Percentiles rank a stretch among this genome's conserved stretches.
Evolutionary conservation across 1,140 invertebrate species (phyloP).

Genomic region (Danaus melanippus): DNA sequence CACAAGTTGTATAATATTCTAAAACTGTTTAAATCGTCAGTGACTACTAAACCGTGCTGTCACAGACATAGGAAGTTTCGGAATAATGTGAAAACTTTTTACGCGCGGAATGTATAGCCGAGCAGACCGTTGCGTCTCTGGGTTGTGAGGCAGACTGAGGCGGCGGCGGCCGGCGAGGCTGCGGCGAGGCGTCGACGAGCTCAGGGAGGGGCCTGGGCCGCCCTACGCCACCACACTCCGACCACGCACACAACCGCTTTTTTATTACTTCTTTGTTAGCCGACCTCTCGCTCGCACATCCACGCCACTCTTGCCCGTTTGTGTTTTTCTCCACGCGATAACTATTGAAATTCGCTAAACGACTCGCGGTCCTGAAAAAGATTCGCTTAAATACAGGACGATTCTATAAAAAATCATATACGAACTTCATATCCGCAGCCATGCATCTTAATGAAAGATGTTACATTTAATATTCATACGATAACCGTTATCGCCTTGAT

Average conservation of each 20-base stretch:
- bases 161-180: conserved; percentile 34
- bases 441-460: too few species aligned
- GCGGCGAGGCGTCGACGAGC: conserved; percentile 45
- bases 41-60: conserved; percentile 18
- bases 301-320: conserved; percentile 29
- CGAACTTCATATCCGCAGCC: too few species aligned
- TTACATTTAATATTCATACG: too few species aligned
- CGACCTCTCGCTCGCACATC: conserved; percentile 45
- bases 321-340: conserved; percentile 68
- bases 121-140: conserved; percentile 51
- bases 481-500: too few species aligned
- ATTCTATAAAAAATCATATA: too few species aligned
- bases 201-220: conserved; percentile 66
- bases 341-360: conserved; percentile 72
- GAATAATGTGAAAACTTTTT: conserved; percentile 59
- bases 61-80: conserved; percentile 51
- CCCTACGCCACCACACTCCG: conserved; percentile 65
- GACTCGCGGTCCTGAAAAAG: conserved; percentile 66
- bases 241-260: conserved; percentile 66
- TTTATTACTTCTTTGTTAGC: conserved; percentile 69
- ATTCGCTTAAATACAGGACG: conserved; percentile 53
- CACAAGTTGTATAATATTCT: conserved; percentile 7
- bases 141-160: conserved; percentile 57
- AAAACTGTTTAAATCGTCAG: conserved; percentile 10
- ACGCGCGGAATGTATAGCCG: conserved; percentile 40